Evolutionary conservation across 2,113 vertebrate genomes (phyloP).

Genomic region (Perccottus glenii): DNA sequence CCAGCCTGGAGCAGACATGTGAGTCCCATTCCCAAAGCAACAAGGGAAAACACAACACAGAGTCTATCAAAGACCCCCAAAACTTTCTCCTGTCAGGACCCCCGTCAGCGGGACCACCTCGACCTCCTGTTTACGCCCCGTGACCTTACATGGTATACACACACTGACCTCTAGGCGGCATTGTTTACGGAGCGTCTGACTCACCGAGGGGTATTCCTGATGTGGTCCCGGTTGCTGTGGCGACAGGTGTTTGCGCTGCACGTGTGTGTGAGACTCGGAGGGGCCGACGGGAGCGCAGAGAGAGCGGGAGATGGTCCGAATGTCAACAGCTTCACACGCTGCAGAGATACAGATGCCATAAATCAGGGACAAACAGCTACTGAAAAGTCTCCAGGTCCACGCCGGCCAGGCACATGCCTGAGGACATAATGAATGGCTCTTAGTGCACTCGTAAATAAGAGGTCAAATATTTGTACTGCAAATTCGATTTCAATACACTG

Average conservation of each 20-base stretch:
- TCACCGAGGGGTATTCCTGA: constrained; percentile 42
- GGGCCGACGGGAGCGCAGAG: constrained; percentile 17
- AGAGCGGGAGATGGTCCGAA: constrained; percentile 38
- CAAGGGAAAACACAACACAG: constrained; percentile 51
- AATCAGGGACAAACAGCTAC: constrained; percentile 40
- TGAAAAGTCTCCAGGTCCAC: constrained; percentile 16
- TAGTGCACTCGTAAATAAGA: constrained; percentile 16
- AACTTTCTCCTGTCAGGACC: not conserved
- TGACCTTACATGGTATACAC: constrained; percentile 17
- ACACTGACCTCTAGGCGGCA: constrained; percentile 27
- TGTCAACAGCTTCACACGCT: constrained; percentile 70
- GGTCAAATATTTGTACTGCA: constrained; percentile 49
- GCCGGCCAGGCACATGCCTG: constrained; percentile 24
- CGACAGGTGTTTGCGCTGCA: constrained; percentile 73
- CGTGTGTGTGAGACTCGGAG: constrained; percentile 73
- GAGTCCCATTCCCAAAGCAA: constrained; percentile 58
- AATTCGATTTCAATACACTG: constrained; percentile 32
- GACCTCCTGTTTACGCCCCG: not conserved
- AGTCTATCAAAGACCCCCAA: no score
- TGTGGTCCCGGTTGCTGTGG: constrained; percentile 63
- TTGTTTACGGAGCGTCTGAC: constrained; percentile 38
- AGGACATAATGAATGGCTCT: constrained; percentile 11
- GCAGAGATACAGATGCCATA: not conserved
- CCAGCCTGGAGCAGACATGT: constrained; percentile 2
- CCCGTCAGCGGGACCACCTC: not conserved